Percentiles rank a stretch among this genome's conserved stretches.
Evolutionary conservation across 2,888 invertebrate species (phyloP).

Genomic region (Euphydryas editha): DNA sequence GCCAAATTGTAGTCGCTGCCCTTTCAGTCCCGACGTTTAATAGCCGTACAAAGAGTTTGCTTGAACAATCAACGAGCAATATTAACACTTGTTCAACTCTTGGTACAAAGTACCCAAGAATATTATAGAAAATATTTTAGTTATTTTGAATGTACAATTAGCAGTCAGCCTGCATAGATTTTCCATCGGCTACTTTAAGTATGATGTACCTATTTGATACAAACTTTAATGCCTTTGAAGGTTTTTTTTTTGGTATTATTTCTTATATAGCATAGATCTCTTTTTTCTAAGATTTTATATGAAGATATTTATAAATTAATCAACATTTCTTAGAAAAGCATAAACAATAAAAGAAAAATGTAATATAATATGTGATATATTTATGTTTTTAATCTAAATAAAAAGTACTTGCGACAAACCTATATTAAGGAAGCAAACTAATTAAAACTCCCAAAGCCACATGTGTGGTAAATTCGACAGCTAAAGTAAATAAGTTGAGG

Average conservation of each 20-base stretch:
- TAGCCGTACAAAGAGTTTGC: constrained; percentile 20
- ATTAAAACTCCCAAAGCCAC: constrained; percentile 30
- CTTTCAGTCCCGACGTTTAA: constrained; percentile 15
- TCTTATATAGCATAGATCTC: no score
- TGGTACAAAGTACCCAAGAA: neutral
- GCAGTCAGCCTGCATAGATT: no score
- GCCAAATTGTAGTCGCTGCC: constrained; percentile 56
- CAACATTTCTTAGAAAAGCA: neutral
- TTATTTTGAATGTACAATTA: no score
- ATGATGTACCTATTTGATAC: no score
- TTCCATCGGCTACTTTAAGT: no score
- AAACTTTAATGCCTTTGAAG: no score
- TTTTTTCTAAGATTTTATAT: no score
- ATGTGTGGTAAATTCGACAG: constrained; percentile 29
- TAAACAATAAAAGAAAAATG: neutral
- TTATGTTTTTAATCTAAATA: neutral
- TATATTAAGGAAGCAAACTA: constrained; percentile 23
- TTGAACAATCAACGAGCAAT: constrained; percentile 19
- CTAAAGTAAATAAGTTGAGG: constrained; percentile 30
- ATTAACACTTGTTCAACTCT: constrained; percentile 10
- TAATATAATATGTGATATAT: neutral
- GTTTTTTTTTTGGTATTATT: no score
- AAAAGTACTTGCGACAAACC: constrained; percentile 4
- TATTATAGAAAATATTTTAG: neutral
- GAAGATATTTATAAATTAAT: neutral